These are phyloP conservation scores for Drosophila kanekoi DNA, from an alignment of 2,888 invertebrate species.

Conservation along the genomic window DNA sequence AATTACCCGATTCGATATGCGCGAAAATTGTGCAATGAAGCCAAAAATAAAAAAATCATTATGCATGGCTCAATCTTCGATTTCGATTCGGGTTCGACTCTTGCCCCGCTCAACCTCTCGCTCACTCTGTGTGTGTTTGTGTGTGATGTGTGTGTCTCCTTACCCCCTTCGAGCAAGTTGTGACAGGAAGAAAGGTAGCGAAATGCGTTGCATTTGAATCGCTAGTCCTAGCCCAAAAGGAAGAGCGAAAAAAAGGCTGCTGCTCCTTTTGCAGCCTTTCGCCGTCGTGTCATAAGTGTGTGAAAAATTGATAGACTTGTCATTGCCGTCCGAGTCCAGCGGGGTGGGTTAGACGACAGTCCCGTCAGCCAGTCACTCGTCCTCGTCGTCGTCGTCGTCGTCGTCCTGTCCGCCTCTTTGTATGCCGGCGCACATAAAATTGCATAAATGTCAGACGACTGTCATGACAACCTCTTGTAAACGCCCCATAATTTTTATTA, in stretches of 20 bases:
- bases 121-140: neutral
- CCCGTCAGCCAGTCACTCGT: slow-evolving; percentile 16
- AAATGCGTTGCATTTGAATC: slow-evolving; percentile 52
- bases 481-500: slow-evolving; percentile 79
- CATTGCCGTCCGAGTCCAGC: slow-evolving; percentile 41
- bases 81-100: slow-evolving; percentile 17
- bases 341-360: slow-evolving; percentile 58
- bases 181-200: slow-evolving; percentile 32
- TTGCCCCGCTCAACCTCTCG: neutral
- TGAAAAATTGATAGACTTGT: slow-evolving; percentile 80
- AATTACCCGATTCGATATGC: slow-evolving; percentile 69
- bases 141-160: neutral
- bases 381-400: slow-evolving; percentile 7
- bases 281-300: slow-evolving; percentile 68
- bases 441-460: slow-evolving; percentile 78
- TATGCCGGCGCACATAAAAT: slow-evolving; percentile 62
- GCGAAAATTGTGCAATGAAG: slow-evolving; percentile 72
- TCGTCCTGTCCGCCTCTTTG: slow-evolving; percentile 40
- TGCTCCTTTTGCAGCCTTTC: slow-evolving; percentile 60
- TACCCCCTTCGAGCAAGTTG: slow-evolving; percentile 41
- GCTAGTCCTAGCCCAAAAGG: slow-evolving; percentile 26
- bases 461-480: slow-evolving; percentile 79
- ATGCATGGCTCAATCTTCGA: slow-evolving; percentile 60
- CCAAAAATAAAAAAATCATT: slow-evolving; percentile 52
- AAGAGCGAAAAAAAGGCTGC: slow-evolving; percentile 23